Conservation (phyloP, 2,797 vertebrate genomes). For the Myotis daubentonii region DNA sequence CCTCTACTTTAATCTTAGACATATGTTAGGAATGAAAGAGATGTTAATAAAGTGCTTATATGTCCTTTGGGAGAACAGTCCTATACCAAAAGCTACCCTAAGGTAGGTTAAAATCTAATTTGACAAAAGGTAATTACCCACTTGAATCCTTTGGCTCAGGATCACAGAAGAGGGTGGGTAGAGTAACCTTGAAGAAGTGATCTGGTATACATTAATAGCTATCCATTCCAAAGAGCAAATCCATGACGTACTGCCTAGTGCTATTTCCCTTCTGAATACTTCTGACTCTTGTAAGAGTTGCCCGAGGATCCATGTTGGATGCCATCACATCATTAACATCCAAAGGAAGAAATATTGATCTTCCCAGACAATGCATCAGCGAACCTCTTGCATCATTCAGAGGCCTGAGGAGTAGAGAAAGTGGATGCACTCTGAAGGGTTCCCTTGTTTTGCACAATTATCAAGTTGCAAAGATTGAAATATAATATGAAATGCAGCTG, state of each 20-base stretch:
- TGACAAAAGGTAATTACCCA: constrained; percentile 69
- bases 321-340: constrained; percentile 67
- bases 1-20: constrained; percentile 45
- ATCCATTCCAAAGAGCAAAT: constrained; percentile 72
- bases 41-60: constrained; percentile 66
- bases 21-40: constrained; percentile 72
- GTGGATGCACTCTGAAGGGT: neutral
- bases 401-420: neutral
- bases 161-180: constrained; percentile 66
- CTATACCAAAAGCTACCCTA: constrained; percentile 28
- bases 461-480: constrained; percentile 17
- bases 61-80: constrained; percentile 34
- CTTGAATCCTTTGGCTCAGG: constrained; percentile 60
- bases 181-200: constrained; percentile 66
- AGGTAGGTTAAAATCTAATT: constrained; percentile 67
- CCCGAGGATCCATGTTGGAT: constrained; percentile 68
- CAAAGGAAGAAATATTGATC: constrained; percentile 57
- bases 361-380: constrained; percentile 60
- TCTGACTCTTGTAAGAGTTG: constrained; percentile 62
- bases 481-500: constrained; percentile 15
- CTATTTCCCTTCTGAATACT: constrained; percentile 78
- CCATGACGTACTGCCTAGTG: constrained; percentile 71
- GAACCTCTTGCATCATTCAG: constrained; percentile 42
- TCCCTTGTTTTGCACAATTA: neutral
- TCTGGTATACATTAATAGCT: constrained; percentile 80